Conservation (phyloP, 2,888 invertebrate species). For the Sesia bembeciformis region DNA sequence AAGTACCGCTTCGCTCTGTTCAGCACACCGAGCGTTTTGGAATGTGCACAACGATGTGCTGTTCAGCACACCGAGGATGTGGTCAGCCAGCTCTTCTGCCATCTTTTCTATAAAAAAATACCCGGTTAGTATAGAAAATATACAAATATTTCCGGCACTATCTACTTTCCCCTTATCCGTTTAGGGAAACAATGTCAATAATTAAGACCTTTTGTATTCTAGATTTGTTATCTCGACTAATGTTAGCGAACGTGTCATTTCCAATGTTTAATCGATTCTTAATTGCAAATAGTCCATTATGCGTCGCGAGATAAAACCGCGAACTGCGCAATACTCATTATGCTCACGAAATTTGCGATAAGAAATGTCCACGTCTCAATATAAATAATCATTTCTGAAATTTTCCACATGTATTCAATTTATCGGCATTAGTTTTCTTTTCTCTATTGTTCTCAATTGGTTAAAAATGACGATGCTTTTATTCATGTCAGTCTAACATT, state of each 20-base stretch:
- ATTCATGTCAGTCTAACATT: too few relatives aligned
- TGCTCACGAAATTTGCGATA: constrained; percentile 41
- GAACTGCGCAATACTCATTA: constrained; percentile 38
- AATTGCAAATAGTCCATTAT: constrained; percentile 65
- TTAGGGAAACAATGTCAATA: not conserved
- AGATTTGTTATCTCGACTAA: constrained; percentile 30
- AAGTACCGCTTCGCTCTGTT: too few relatives aligned
- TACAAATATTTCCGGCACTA: too few relatives aligned
- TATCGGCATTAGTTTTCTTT: too few relatives aligned
- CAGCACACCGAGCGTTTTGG: too few relatives aligned
- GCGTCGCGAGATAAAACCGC: constrained; percentile 49
- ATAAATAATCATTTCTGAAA: not conserved
- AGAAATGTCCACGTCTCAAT: constrained; percentile 7
- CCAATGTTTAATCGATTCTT: constrained; percentile 58
- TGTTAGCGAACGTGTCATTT: constrained; percentile 60
- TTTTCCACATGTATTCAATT: not conserved
- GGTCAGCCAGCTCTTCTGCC: too few relatives aligned
- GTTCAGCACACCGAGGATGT: too few relatives aligned
- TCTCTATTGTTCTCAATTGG: too few relatives aligned
- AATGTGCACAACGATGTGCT: too few relatives aligned
- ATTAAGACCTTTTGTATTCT: not conserved
- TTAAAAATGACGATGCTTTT: too few relatives aligned
- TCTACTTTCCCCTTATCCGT: not conserved
- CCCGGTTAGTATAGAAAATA: not conserved
- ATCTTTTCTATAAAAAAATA: too few relatives aligned